Evolutionary conservation across 2,797 vertebrate species (phyloP).

Genomic region (Tauraco hartlaubi): DNA sequence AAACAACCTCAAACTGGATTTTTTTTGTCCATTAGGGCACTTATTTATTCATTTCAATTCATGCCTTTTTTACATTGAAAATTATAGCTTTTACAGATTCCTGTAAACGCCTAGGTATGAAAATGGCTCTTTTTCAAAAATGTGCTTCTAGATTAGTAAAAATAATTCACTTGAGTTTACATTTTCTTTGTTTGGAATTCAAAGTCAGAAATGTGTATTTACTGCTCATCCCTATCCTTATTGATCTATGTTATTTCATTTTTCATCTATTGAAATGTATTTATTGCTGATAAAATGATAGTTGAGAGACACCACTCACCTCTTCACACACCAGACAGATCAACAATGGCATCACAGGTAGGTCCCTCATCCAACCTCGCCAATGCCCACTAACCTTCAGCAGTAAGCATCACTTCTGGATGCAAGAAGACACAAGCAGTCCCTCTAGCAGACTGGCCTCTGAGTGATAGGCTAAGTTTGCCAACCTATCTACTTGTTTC

Average conservation of each 20-base stretch:
- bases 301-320: neutral
- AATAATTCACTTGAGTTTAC: neutral
- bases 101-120: constrained; percentile 4
- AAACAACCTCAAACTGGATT: constrained; percentile 42
- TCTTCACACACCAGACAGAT: neutral
- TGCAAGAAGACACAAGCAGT: neutral
- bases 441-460: neutral
- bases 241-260: neutral
- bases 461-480: neutral
- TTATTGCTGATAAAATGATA: neutral
- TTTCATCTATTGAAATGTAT: neutral
- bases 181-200: neutral
- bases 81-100: constrained; percentile 52
- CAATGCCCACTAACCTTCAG: neutral
- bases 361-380: neutral
- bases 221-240: neutral
- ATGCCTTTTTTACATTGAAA: constrained; percentile 52
- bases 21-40: constrained; percentile 15
- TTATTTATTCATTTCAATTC: constrained; percentile 33
- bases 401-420: neutral
- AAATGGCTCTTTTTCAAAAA: constrained; percentile 11
- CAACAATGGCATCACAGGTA: neutral
- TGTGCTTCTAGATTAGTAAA: neutral
- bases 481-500: neutral
- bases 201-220: neutral